Conservation (phyloP, 2,888 invertebrate genomes). For the Diadegma fenestrale region DNA sequence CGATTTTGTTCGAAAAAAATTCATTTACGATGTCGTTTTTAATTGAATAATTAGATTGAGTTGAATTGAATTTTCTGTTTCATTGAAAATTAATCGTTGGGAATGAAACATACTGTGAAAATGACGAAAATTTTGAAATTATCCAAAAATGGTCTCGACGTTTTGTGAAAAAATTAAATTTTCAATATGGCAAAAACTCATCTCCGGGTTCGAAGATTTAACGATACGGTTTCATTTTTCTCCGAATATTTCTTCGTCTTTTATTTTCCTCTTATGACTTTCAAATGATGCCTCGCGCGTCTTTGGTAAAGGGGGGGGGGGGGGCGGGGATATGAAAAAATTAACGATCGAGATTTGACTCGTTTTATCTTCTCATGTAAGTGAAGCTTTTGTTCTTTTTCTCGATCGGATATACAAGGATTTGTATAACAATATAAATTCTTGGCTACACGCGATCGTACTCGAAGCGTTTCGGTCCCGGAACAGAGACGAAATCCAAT, state of each 20-base stretch:
- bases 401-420: neutral
- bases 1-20: too few relatives aligned
- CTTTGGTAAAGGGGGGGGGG: neutral
- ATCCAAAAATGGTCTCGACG: too few relatives aligned
- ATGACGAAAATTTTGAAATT: too few relatives aligned
- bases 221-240: neutral
- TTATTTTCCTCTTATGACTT: neutral
- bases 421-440: constrained; percentile 32
- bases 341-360: neutral
- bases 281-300: neutral
- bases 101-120: too few relatives aligned
- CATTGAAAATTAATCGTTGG: too few relatives aligned
- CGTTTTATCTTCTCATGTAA: neutral
- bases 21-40: too few relatives aligned
- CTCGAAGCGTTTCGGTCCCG: constrained; percentile 43
- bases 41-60: too few relatives aligned
- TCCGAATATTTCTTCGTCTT: neutral
- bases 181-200: too few relatives aligned
- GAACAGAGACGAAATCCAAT: constrained; percentile 52
- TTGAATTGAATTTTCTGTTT: too few relatives aligned
- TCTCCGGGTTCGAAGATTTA: too few relatives aligned
- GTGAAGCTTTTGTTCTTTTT: constrained; percentile 21
- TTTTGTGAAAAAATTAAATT: too few relatives aligned
- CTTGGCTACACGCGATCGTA: constrained; percentile 17
- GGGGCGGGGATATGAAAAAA: constrained; percentile 2